Evolutionary conservation across 2,888 invertebrate species (phyloP), one percentile per base, ranked within the genome.

Genomic region (Laspeyria flexula): DNA sequence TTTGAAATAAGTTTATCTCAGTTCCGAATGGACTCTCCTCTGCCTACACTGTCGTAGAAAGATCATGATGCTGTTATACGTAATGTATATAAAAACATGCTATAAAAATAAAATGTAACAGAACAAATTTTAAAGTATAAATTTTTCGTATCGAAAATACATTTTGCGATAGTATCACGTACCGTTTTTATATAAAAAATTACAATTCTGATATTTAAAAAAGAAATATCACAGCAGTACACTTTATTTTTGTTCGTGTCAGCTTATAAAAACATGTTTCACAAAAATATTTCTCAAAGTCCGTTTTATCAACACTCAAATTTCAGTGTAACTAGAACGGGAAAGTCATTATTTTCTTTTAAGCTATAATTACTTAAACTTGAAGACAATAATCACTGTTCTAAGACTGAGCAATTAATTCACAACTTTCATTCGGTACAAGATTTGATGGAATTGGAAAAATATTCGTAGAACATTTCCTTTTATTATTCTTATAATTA

Each of bases 381-480:
- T 37, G 9, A 37, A 12, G 37, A 37, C 37, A 37, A 37, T 37
- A 21, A 37, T 37, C 37, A 37, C 37, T 23, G 37, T 37, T 37
- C 12, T 21, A 37, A 21, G 23, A 23, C 37, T 37, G 11, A 21
- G 23, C 11, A 23, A 23, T 37, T 37, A 37, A 23, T 23, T 37
- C 23, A 6, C 3, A 37, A 37, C 7, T 37, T 37, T 37, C 9
- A 13, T 33, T 15, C n/a, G 12, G 23, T 12, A 3, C n/a, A 3
- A 12, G 11, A 30, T 30, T 30, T 5, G 12, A 11, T 5, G 5
- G 5, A 4, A 7, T 4, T 12, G 7, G 12, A 3, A 30, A 30
- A 5, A 30, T 30, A 30, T 11, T 27, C 0, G 27, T 3, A 27
- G n/a, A 10, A 27, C n/a, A n/a, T n/a, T n/a, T n/a, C n/a, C 3